Evolutionary conservation across 2,113 vertebrate species (phyloP), one percentile per base, ranked within the genome.

Genomic region (Calonectris borealis): DNA sequence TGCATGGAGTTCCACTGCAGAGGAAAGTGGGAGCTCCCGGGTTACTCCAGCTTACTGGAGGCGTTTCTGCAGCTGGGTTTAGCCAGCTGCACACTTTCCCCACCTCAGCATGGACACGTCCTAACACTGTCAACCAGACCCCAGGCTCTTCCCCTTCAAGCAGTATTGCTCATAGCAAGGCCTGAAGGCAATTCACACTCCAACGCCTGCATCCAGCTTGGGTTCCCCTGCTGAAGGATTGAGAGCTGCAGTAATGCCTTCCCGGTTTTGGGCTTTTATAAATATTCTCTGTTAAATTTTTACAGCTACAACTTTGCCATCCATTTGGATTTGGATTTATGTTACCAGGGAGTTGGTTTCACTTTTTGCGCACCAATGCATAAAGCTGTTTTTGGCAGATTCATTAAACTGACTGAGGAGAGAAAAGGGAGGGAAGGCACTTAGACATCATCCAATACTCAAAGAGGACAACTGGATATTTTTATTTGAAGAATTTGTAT

Each of bases 1-100:
- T 46, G 15, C 9, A 11, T 11, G 17, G 62, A 77, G 20, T 14
- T 19, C 27, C 61, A 36, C 34, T 32, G 29, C 36, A 57, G 54
- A 0, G 3, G 18, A 10, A 85, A 42, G 29, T 6, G 21, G 34
- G 40, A 76, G 52, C 36, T 62, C 21, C 44, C 0, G 0, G 16
- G 25, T 62, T 64, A 55, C 54, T 69, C 44, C 52, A 68, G n/a
- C 19, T 71, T 40, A 31, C 38, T 40, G 25, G 77, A 44, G 44
- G 13, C 11, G 1, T 79, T 92, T 75, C 70, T 57, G 52, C 49
- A 77, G 40, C 55, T 71, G 73, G 17, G 7, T 72, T 54, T 84
- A 71, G 40, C 13, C 66, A 73, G 5, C n/a, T 69, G 16, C 12
- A 8, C 1, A 1, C 46, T 60, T 79, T 61, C 8, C 38, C 32